Evolutionary conservation across 1,140 invertebrate genomes (phyloP), one percentile per base, ranked within the genome.

Genomic region (Heliconius hewitsoni): DNA sequence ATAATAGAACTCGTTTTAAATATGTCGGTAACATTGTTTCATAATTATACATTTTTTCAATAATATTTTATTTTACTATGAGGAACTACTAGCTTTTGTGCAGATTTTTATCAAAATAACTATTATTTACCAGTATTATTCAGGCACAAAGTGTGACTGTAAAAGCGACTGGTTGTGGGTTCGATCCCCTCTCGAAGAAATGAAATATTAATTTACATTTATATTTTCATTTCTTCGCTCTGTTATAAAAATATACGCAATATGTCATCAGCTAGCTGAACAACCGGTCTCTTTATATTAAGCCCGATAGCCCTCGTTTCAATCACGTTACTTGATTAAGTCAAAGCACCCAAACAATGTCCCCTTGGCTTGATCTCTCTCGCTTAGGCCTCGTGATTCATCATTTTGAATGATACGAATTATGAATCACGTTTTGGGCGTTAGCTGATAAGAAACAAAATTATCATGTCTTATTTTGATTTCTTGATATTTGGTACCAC

Each of bases 341-440:
- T 13, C 13, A 8, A 8, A n/a, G 34, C 30, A 30, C 34, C 39
- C 39, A 70, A 71, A 76, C 74, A 76, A 34, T 27, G 34, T n/a
- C 16, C 55, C n/a, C 30, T 46, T 71, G 30, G 4, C 30, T 13
- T 71, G 3, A 60, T 73, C 72, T 30, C 23, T 19, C 55, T 57
- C 18, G 16, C 39, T 8, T 30, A 27, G n/a, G 39, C 57, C 37
- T 76, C 57, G 74, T 76, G 74, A 76, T 46, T 70, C 74, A 76
- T 76, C 66, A n/a, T 71, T 30, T 70, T 30, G n/a, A 30, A 70
- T 42, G n/a, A 4, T 46, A 16, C 4, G 3, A 16, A 4, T 52
- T n/a, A 27, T 76, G 74, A 76, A 23, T 76, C 74, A 76, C 13
- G 34, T 76, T 70, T 66, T 66, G 23, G 60, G 27, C 60, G 23